Evolutionary conservation across 2,113 vertebrate genomes (phyloP), one percentile per base, ranked within the genome.

Genomic region (Oriolus oriolus): DNA sequence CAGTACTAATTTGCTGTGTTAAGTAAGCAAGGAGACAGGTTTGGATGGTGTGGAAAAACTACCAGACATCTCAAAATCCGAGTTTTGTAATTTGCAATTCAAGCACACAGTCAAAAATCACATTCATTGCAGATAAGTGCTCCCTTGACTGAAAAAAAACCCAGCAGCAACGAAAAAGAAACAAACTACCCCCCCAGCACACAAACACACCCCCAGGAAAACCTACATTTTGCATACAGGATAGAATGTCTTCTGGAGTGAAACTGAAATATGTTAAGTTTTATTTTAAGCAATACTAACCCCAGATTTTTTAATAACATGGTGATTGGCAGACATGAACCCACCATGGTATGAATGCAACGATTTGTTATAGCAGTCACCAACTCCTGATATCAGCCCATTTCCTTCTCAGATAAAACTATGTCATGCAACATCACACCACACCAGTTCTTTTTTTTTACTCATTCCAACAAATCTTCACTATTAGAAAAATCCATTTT

Each of bases 181-280:
- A 19, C 2, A 66, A 33, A 19, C 4, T 27, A 10, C 6, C 4
- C 1, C 3, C 6, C 5, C 5, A 60, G 10, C 4, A 39, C 4
- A 18, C 3, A 73, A 15, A 17, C 9, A 41, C 3, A 33, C 7
- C 5, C 6, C 8, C 10, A 8, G 12, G 9, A 84, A 95, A 69
- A 9, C 0, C 1, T 37, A 66, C 9, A 31, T 59, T 81, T 61
- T 81, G 14, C 11, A 41, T 31, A 54, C 4, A 56, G 27, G 49
- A 28, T 27, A 87, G 18, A 71, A 18, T 60, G 28, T 24, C 33
- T 84, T 18, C 7, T 15, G 22, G 20, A 82, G 9, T 4, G 4
- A 94, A 81, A 71, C 11, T 4, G 61, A 81, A 91, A 66, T 8
- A 63, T 3, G 3, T 20, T 41, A 68, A 31, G 2, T 50, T 77